Percentiles rank a stretch among this genome's conserved stretches.
Evolutionary conservation across 2,888 invertebrate genomes (phyloP).

Genomic region (Drosophila colorata): DNA sequence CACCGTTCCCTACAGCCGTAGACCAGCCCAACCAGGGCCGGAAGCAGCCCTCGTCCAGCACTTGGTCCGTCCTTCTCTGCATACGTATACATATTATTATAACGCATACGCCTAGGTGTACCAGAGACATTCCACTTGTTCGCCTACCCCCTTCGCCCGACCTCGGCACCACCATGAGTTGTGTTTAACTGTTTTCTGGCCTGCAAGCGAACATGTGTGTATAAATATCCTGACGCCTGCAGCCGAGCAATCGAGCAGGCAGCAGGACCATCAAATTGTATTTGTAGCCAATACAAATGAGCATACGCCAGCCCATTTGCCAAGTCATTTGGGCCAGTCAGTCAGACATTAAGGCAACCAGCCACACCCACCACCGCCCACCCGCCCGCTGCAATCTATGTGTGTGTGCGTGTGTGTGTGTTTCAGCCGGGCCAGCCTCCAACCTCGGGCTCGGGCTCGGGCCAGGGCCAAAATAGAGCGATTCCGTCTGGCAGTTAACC

Average conservation of each 20-base stretch:
- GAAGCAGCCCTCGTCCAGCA: conserved; percentile 35
- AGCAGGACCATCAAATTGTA: conserved; percentile 71
- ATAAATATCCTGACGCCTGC: conserved; percentile 68
- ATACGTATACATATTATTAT: conserved; percentile 78
- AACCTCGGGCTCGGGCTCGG: conserved; percentile 26
- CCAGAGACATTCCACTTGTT: conserved; percentile 24
- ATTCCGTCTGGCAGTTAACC: conserved; percentile 73
- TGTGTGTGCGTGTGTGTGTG: not conserved
- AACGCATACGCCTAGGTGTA: conserved; percentile 80
- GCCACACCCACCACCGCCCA: conserved; percentile 19
- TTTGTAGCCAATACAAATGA: conserved; percentile 80
- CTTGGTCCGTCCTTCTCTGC: conserved; percentile 63
- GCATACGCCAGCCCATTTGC: conserved; percentile 79
- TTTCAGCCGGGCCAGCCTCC: conserved; percentile 35
- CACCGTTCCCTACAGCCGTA: not conserved
- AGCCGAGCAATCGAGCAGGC: conserved; percentile 25
- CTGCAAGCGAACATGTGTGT: conserved; percentile 68
- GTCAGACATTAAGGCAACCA: conserved; percentile 59
- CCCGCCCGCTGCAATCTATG: conserved; percentile 46
- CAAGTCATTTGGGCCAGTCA: conserved; percentile 68
- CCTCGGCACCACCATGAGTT: conserved; percentile 16
- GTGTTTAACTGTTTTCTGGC: conserved; percentile 70
- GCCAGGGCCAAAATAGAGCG: conserved; percentile 60
- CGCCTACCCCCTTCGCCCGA: not conserved
- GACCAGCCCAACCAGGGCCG: conserved; percentile 5